Percentiles rank a stretch among this genome's conserved stretches.
phyloP scores from a whole-genome alignment of 2,113 vertebrate genomes.

The Excalfactoria chinensis region DNA sequence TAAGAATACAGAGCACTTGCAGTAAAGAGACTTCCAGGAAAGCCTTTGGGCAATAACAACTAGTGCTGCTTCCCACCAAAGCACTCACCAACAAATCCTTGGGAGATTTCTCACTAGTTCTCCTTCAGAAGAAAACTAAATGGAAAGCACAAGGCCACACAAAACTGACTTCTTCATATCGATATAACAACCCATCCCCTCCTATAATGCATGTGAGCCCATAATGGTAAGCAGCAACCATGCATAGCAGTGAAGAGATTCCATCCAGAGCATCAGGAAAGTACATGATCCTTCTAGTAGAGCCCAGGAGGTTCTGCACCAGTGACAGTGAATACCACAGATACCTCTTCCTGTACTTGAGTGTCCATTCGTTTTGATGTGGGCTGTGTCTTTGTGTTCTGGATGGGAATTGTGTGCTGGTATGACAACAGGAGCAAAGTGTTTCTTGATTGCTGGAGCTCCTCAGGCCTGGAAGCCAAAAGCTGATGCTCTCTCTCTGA shows the following conservation, averaged over 20 bases:
- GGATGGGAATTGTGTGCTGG: constrained; percentile 57
- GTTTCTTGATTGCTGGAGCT: constrained; percentile 43
- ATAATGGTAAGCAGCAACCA: constrained; percentile 39
- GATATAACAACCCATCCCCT: constrained; percentile 38
- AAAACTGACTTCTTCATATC: constrained; percentile 7
- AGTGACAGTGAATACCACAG: constrained; percentile 31
- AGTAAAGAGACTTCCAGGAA: constrained; percentile 37
- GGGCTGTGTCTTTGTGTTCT: constrained; percentile 56
- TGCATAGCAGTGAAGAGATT: constrained; percentile 65
- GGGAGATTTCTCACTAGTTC: constrained; percentile 6
- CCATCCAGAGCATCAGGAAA: constrained; percentile 6
- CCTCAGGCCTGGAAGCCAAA: constrained; percentile 83
- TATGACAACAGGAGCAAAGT: constrained; percentile 59
- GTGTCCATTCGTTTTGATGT: constrained; percentile 18
- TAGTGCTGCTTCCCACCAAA: constrained; percentile 11
- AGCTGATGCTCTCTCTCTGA: constrained; percentile 95
- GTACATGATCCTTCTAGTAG: constrained; percentile 49
- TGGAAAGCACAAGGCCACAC: constrained; percentile 67
- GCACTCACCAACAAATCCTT: constrained; percentile 8
- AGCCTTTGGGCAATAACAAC: not conserved
- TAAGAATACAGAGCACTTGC: not conserved
- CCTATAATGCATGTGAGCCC: constrained; percentile 45
- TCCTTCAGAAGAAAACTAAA: constrained; percentile 56
- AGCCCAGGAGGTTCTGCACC: constrained; percentile 48
- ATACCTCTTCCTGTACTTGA: constrained; percentile 47